These are phyloP conservation scores for Bombus sibiricus DNA, from an alignment of 1,140 invertebrate species.

Conservation along the genomic window DNA sequence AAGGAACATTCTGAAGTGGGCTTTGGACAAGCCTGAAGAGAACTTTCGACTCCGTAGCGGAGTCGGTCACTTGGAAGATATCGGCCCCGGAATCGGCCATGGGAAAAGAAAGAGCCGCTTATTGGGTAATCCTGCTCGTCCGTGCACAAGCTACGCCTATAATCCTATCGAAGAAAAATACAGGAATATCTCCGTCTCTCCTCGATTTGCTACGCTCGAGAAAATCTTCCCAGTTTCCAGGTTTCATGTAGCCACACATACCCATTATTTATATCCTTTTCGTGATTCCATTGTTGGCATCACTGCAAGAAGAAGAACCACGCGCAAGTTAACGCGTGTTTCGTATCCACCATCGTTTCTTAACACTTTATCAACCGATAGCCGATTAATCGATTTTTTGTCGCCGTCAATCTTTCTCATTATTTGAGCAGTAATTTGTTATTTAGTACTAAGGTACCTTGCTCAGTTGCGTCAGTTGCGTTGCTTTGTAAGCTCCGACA, in stretches of 20 bases:
- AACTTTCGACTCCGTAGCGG: slow-evolving; percentile 48
- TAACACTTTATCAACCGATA: no score
- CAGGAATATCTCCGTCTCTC: slow-evolving; percentile 39
- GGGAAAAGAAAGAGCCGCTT: slow-evolving; percentile 55
- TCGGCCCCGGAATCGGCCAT: slow-evolving; percentile 50
- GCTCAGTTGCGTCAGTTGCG: no score
- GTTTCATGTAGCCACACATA: not conserved
- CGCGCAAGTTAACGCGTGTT: not conserved
- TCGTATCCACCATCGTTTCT: no score
- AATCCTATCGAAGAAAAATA: slow-evolving; percentile 65
- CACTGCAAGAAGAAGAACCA: not conserved
- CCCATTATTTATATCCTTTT: not conserved
- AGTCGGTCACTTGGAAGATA: slow-evolving; percentile 64
- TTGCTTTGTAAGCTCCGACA: no score
- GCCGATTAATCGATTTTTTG: no score
- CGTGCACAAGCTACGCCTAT: slow-evolving; percentile 57
- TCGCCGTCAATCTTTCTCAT: no score
- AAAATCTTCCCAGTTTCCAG: not conserved
- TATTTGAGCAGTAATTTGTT: no score
- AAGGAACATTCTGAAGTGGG: slow-evolving; percentile 46
- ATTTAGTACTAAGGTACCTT: no score
- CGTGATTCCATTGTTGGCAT: not conserved
- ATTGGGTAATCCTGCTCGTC: slow-evolving; percentile 47
- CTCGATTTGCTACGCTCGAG: slow-evolving; percentile 18
- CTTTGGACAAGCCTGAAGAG: slow-evolving; percentile 44